Evolutionary conservation across 2,888 invertebrate species (phyloP).

Genomic region (Diabrotica balteata): DNA sequence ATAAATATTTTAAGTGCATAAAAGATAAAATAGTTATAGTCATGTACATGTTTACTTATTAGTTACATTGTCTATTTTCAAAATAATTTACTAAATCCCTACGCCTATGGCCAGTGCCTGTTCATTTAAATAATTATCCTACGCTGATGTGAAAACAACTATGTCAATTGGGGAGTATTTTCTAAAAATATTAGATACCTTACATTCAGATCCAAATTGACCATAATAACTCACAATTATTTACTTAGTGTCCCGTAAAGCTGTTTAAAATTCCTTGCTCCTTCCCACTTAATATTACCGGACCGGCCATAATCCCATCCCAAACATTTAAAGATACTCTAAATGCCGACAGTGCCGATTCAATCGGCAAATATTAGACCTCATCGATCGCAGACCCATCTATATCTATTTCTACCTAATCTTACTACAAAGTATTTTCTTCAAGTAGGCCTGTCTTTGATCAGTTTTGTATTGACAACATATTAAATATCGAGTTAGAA

Average conservation of each 20-base stretch:
- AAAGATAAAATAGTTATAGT: too few species aligned
- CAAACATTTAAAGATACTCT: constrained; percentile 1
- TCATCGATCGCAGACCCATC: neutral
- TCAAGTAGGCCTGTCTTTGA: neutral
- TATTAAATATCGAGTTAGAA: too few species aligned
- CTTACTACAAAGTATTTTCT: neutral
- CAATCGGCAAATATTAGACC: constrained; percentile 1
- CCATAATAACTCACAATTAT: neutral
- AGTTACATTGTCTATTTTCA: too few species aligned
- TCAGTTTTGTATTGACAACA: too few species aligned
- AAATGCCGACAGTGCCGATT: neutral
- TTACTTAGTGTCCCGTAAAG: neutral
- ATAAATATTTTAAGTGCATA: too few species aligned
- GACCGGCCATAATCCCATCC: neutral
- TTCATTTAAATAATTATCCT: too few species aligned
- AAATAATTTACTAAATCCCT: too few species aligned
- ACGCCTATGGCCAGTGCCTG: too few species aligned
- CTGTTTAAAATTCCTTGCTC: neutral
- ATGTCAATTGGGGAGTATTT: too few species aligned
- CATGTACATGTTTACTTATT: too few species aligned
- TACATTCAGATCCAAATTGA: neutral
- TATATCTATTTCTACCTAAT: neutral
- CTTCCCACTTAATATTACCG: neutral
- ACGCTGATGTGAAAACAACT: too few species aligned
- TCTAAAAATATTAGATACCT: too few species aligned